phyloP scores from a whole-genome alignment of 2,113 vertebrate species.

The Amblyornis subalaris region DNA sequence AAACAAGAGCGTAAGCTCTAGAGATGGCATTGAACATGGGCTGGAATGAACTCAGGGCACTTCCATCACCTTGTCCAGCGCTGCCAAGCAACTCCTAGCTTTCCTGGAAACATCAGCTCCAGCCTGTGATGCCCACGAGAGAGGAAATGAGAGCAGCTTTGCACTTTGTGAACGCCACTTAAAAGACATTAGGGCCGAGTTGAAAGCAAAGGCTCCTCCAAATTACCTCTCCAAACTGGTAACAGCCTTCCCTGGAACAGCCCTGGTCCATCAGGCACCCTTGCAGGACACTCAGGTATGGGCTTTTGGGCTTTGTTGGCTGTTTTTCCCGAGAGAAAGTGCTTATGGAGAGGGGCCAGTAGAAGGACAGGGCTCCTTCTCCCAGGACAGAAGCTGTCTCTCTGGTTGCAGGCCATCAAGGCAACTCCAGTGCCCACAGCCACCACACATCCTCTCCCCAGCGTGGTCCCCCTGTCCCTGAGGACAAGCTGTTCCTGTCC shows the following conservation, averaged over 20 bases:
- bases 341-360: background rate
- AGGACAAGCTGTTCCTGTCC: background rate
- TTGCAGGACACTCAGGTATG: background rate
- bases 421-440: background rate
- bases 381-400: background rate
- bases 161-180: background rate
- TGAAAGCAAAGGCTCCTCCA: background rate
- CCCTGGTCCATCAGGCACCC: rapidly evolving
- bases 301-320: background rate
- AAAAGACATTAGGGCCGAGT: background rate
- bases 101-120: background rate
- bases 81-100: rapidly evolving
- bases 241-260: background rate
- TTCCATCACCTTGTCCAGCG: background rate
- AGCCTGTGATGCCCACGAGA: background rate
- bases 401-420: rapidly evolving
- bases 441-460: background rate
- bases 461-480: rapidly evolving
- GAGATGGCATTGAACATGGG: rapidly evolving
- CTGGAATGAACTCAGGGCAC: background rate
- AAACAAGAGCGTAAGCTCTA: background rate
- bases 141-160: background rate
- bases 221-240: background rate
- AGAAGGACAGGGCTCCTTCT: background rate
- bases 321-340: background rate